These are phyloP conservation scores for Lysandra bellargus DNA, from an alignment of 2,888 invertebrate species.

Conservation along the genomic window DNA sequence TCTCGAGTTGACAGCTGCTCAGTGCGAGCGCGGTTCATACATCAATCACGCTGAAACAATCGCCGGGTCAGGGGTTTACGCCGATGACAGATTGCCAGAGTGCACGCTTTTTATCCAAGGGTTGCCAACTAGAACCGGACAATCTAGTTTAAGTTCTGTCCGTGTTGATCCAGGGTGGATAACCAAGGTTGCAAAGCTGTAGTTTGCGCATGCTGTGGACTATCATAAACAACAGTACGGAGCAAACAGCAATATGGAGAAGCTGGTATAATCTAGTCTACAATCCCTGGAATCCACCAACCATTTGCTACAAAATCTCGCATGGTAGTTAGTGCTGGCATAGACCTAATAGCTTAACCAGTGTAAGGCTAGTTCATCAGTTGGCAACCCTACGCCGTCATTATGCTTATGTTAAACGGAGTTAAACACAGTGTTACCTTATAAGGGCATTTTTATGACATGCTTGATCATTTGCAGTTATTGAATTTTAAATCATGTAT, in stretches of 20 bases:
- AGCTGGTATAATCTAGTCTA: no score
- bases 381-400: background rate
- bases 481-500: background rate
- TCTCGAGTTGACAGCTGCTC: conserved; percentile 52
- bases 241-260: no score
- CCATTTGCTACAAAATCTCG: no score
- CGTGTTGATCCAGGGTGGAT: background rate
- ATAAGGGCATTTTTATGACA: conserved; percentile 14
- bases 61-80: conserved; percentile 38
- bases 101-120: conserved; percentile 31
- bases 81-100: conserved; percentile 40
- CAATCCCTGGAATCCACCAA: no score
- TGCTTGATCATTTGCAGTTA: background rate
- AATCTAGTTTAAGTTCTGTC: background rate
- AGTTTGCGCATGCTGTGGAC: no score
- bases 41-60: conserved; percentile 43
- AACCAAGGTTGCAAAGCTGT: no score
- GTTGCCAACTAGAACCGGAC: background rate
- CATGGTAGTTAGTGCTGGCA: no score
- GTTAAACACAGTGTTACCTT: background rate
- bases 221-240: no score
- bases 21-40: conserved; percentile 45
- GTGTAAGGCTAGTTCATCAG: background rate
- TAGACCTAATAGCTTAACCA: no score
- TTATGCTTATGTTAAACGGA: background rate